Conservation (phyloP, 2,797 vertebrate species). For the Psittacula derbiana region DNA sequence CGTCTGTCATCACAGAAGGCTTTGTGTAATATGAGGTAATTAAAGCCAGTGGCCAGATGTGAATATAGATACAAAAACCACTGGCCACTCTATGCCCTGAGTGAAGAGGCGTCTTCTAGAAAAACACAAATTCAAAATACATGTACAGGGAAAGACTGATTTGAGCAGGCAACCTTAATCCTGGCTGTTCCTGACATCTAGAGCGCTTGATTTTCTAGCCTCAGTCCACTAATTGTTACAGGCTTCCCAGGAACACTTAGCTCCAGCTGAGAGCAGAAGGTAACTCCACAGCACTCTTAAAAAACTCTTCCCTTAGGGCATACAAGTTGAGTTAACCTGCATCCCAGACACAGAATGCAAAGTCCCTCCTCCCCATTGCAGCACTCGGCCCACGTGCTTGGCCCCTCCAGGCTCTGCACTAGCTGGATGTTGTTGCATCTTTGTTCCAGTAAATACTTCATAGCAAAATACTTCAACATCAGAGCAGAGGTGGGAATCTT, state of each 20-base stretch:
- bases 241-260: not conserved
- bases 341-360: not conserved
- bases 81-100: not conserved
- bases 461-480: not conserved
- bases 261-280: not conserved
- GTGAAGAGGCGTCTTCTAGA: not conserved
- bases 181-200: not conserved
- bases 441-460: not conserved
- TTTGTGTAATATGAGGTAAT: not conserved
- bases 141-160: not conserved
- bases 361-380: not conserved
- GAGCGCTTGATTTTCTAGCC: not conserved
- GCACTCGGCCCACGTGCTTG: rapidly evolving
- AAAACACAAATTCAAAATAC: not conserved
- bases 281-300: not conserved
- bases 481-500: not conserved
- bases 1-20: not conserved
- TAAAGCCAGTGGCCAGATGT: not conserved
- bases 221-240: not conserved
- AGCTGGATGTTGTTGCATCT: rapidly evolving
- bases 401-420: rapidly evolving
- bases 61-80: not conserved
- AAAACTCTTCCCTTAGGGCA: not conserved
- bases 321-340: not conserved
- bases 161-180: not conserved